These are phyloP conservation scores for Philereme transversata DNA, from an alignment of 2,888 invertebrate genomes.

Conservation along the genomic window DNA sequence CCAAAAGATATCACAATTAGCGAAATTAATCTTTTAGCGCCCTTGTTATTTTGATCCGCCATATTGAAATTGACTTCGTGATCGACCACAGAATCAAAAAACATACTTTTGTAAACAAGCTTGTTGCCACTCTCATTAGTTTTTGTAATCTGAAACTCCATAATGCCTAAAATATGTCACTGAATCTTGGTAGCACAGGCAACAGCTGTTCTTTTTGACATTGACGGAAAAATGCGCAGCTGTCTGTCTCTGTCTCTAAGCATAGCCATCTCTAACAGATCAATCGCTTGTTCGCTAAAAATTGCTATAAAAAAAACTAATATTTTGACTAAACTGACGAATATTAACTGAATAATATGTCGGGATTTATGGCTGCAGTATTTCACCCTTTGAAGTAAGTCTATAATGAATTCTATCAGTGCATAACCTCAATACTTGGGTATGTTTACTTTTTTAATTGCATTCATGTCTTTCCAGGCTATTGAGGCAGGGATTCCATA, in stretches of 20 bases:
- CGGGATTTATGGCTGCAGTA: constrained; percentile 59
- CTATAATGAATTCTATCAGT: neutral
- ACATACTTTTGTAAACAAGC: neutral
- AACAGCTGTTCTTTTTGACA: no score
- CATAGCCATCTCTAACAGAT: no score
- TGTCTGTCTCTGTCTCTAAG: no score
- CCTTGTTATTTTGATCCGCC: constrained; percentile 83
- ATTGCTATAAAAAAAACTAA: no score
- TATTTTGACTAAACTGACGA: no score
- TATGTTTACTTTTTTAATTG: neutral
- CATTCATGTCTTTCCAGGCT: constrained; percentile 50
- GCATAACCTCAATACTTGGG: neutral
- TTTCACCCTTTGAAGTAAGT: constrained; percentile 65
- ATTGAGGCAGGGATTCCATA: constrained; percentile 57
- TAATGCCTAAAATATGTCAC: no score
- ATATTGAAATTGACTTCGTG: constrained; percentile 59
- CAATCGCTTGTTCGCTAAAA: no score
- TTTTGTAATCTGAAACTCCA: no score
- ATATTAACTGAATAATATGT: constrained; percentile 48
- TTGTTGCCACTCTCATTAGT: no score
- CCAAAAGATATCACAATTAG: constrained; percentile 48
- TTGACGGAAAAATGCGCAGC: no score
- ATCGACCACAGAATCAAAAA: constrained; percentile 25
- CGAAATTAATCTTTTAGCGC: constrained; percentile 80
- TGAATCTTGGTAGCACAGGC: no score